Percentiles rank a stretch among this genome's conserved stretches.
phyloP scores from a whole-genome alignment of 2,888 invertebrate species.

The Lasioglossum calceatum region DNA sequence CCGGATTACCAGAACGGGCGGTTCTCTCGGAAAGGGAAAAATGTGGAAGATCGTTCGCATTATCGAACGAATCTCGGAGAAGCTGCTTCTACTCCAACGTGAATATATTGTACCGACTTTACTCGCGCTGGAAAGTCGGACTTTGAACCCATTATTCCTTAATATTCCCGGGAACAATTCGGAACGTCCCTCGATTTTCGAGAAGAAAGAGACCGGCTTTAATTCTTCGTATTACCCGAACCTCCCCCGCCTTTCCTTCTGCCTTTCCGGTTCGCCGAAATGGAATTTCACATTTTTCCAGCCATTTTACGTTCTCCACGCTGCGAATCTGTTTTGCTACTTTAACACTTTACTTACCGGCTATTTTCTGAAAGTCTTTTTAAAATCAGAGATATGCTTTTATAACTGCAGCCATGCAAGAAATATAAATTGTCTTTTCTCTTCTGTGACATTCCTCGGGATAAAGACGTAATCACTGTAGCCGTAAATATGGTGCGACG shows the following conservation, averaged over 20 bases:
- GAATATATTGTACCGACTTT: background rate
- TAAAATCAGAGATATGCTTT: no score
- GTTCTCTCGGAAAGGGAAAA: background rate
- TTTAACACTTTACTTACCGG: background rate
- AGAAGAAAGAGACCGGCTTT: background rate
- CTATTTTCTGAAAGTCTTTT: background rate
- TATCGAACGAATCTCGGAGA: slow-evolving; percentile 20
- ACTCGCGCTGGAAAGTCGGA: background rate
- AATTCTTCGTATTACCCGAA: background rate
- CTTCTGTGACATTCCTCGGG: background rate
- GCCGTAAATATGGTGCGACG: background rate
- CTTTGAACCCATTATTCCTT: background rate
- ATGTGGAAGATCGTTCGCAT: slow-evolving; percentile 19
- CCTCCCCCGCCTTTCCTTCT: background rate
- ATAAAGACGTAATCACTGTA: background rate
- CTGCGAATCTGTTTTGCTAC: background rate
- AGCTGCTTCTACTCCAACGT: background rate
- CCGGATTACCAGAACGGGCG: slow-evolving; percentile 23
- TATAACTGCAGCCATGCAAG: background rate
- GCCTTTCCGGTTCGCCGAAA: background rate
- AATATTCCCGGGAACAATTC: slow-evolving; percentile 6
- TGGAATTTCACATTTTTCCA: background rate
- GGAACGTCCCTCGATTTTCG: background rate
- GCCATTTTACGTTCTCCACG: background rate
- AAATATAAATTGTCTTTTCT: background rate